These are phyloP conservation scores for Ophion slaviceki DNA, from an alignment of 2,888 invertebrate genomes.

Conservation along the genomic window DNA sequence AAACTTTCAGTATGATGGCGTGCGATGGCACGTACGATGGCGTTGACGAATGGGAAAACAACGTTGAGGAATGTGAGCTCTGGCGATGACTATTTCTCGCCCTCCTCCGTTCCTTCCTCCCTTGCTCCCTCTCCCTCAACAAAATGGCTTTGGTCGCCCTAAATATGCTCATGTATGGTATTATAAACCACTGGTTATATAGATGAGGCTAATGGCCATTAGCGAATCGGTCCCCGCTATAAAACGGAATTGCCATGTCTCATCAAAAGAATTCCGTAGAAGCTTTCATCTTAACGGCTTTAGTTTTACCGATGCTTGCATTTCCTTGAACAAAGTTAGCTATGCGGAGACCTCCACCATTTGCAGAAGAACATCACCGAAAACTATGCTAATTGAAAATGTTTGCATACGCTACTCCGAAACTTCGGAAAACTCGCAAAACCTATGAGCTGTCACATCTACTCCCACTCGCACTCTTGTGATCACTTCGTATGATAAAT, in stretches of 20 bases:
- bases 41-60: no score
- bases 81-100: slow-evolving; percentile 1
- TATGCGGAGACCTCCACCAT: no score
- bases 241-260: slow-evolving; percentile 25
- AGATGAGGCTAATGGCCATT: slow-evolving; percentile 16
- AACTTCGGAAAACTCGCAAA: no score
- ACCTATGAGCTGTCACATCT: no score
- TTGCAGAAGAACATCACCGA: no score
- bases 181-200: slow-evolving; percentile 10
- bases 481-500: no score
- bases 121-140: not conserved
- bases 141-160: not conserved
- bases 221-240: slow-evolving; percentile 6
- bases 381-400: no score
- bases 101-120: not conserved
- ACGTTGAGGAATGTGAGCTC: not conserved
- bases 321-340: not conserved
- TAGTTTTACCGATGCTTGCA: not conserved
- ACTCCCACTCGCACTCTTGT: no score
- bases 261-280: slow-evolving; percentile 9
- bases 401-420: no score
- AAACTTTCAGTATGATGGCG: no score
- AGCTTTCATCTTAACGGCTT: slow-evolving; percentile 12
- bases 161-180: not conserved
- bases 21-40: no score